A percentile compares a stretch with the other conserved stretches of the same genome.
phyloP scores from a whole-genome alignment of 2,888 invertebrate species.

The Cheilosia impressa region DNA sequence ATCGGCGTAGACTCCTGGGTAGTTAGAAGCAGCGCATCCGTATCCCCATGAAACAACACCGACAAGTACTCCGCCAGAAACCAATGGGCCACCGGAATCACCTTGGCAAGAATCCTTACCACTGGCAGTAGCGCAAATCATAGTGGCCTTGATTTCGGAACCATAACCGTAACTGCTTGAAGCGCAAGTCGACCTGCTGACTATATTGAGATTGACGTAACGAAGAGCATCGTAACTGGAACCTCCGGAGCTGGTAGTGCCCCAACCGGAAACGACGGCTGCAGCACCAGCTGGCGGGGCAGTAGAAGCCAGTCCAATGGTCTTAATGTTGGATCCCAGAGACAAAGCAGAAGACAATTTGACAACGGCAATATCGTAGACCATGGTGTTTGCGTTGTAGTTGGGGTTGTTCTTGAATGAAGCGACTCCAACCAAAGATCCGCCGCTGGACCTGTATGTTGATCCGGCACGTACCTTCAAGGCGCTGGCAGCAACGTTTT shows the following conservation, averaged over 20 bases:
- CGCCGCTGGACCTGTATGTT: conserved; percentile 80
- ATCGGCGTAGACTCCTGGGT: conserved; percentile 80
- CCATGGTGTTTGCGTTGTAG: too few relatives aligned
- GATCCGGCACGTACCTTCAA: conserved; percentile 85
- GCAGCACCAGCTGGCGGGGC: conserved; percentile 73
- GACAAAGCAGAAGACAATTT: conserved; percentile 83
- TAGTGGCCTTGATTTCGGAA: conserved; percentile 26
- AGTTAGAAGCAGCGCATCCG: conserved; percentile 77
- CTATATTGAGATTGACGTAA: conserved; percentile 82
- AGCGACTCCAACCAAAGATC: conserved; percentile 73
- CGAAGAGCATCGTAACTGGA: conserved; percentile 81
- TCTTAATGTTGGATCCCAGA: conserved; percentile 81
- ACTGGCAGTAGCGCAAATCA: conserved; percentile 28
- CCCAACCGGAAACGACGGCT: conserved; percentile 78
- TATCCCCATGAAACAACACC: conserved; percentile 81
- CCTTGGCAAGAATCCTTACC: conserved; percentile 80
- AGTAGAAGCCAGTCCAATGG: conserved; percentile 81
- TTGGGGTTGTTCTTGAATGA: too few relatives aligned
- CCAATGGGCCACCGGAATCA: conserved; percentile 81
- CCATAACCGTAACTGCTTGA: conserved; percentile 82
- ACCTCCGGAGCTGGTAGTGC: conserved; percentile 77
- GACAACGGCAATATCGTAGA: conserved; percentile 86
- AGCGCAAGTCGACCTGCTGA: conserved; percentile 69
- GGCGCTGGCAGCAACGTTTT: conserved; percentile 54
- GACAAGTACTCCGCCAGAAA: conserved; percentile 76